These are phyloP conservation scores for Pachliopta kotzebuea DNA, from an alignment of 2,888 invertebrate species.

Conservation along the genomic window DNA sequence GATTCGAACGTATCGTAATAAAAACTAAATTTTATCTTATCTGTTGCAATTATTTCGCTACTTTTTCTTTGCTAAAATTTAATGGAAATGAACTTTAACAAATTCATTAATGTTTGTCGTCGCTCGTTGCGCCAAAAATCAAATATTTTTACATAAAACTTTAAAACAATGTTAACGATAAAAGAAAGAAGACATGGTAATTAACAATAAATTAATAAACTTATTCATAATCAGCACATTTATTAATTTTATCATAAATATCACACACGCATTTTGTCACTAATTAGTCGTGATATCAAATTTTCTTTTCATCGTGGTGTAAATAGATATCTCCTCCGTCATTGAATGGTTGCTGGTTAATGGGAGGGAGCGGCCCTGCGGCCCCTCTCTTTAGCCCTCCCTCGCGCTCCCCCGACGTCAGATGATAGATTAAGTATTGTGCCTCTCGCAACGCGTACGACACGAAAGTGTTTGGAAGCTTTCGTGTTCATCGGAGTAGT, in stretches of 20 bases:
- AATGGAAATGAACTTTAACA: too few species aligned
- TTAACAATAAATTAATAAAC: neutral
- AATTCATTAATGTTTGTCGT: too few species aligned
- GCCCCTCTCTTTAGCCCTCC: slow-evolving; percentile 30
- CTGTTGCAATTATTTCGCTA: neutral
- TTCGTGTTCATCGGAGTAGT: slow-evolving; percentile 1
- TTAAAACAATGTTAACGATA: neutral
- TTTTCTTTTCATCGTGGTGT: slow-evolving; percentile 32
- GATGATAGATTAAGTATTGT: slow-evolving; percentile 50
- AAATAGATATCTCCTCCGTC: slow-evolving; percentile 33
- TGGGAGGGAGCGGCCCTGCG: slow-evolving; percentile 38
- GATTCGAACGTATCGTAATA: neutral
- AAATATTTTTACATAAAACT: neutral
- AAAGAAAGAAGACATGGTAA: neutral
- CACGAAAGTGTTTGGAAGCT: slow-evolving; percentile 24
- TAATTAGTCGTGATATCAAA: slow-evolving; percentile 27
- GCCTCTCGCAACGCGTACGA: slow-evolving; percentile 32
- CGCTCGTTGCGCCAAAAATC: neutral
- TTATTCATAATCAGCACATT: slow-evolving; percentile 2
- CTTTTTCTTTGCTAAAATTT: too few species aligned
- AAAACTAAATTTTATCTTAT: slow-evolving; percentile 6
- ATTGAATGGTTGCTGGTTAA: slow-evolving; percentile 35
- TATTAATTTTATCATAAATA: neutral
- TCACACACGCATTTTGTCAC: neutral
- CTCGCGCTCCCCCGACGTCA: slow-evolving; percentile 43